These are phyloP conservation scores for Hafferia zeledoni DNA, from an alignment of 2,797 vertebrate species.

Conservation along the genomic window DNA sequence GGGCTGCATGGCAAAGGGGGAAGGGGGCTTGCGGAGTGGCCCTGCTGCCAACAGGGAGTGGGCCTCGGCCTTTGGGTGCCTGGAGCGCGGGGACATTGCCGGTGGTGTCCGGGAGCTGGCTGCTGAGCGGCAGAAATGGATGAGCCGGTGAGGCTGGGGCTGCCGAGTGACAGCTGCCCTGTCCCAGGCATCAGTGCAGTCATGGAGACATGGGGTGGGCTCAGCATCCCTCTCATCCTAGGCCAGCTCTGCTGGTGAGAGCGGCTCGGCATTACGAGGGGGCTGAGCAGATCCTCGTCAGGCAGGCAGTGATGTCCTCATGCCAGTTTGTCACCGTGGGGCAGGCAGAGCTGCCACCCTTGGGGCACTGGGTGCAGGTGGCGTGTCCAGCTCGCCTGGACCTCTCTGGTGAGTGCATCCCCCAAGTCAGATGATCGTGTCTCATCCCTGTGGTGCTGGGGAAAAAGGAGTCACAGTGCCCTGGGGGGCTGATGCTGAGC, in stretches of 20 bases:
- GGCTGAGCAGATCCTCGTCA: slow-evolving; percentile 89
- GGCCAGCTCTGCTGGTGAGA: slow-evolving; percentile 88
- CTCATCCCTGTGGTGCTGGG: not conserved
- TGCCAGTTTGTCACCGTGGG: slow-evolving; percentile 81
- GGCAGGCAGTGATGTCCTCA: slow-evolving; percentile 89
- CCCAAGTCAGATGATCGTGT: accelerated
- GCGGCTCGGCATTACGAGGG: slow-evolving; percentile 94
- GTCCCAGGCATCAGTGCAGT: accelerated
- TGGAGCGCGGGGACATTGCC: slow-evolving; percentile 82
- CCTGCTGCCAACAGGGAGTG: slow-evolving; percentile 91
- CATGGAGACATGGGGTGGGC: accelerated
- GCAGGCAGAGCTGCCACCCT: slow-evolving; percentile 70
- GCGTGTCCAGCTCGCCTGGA: slow-evolving; percentile 91
- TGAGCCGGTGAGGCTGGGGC: slow-evolving; percentile 82
- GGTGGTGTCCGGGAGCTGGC: slow-evolving; percentile 83
- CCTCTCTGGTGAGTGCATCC: slow-evolving; percentile 83
- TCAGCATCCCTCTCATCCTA: slow-evolving; percentile 24
- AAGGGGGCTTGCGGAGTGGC: slow-evolving; percentile 89
- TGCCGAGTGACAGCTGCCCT: not conserved
- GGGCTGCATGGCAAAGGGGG: slow-evolving; percentile 86
- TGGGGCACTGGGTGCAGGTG: slow-evolving; percentile 86
- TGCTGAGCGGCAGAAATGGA: slow-evolving; percentile 83
- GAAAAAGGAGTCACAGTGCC: accelerated
- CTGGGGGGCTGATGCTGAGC: not conserved
- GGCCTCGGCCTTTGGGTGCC: slow-evolving; percentile 78